Base-by-base conservation (phyloP, 2,113 vertebrate species). In the Atlantisia rogersi region DNA sequence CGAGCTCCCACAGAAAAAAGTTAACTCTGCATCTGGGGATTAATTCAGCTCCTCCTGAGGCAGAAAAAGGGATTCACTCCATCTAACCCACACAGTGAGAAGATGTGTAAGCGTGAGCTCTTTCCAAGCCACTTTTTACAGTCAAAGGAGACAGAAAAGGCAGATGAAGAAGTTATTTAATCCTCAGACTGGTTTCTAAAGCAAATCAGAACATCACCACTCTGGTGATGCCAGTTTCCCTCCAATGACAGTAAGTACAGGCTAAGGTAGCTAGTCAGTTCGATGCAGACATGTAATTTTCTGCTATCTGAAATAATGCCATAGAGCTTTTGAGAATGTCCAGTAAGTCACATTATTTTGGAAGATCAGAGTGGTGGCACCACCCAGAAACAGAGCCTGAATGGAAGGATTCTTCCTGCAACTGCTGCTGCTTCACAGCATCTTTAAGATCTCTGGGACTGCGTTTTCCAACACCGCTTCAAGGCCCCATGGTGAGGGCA, bases 91-190 rank as follows among this genome's bases (percentile, higher is more conserved):
- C 11, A 18, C 29, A 74, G 60, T 40, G 48, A 46, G 48, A 78
- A 63, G 18, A 18, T 18, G 31, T 2, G 5, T 4, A 78, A 65
- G 25, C 0, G 0, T 16, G 39, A 60, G 29, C 10, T 70, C 13
- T 58, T 74, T 62, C 44, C 44, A 75, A 74, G 52, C 5, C 26
- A 62, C 28, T 10, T 26, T 58, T 81, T 58, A 35, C 18, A 83
- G 35, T 42, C 32, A 56, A 73, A 77, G 22, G 32, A 58, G 37
- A 70, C 31, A 29, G 77, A 90, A 88, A 76, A 40, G 5, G 9
- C 10, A 50, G 25, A 12, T 32, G n/a, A 85, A 82, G 37, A 71
- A 32, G n/a, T 10, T 0, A 63, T 67, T 63, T 88, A 9, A 37
- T 63, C 26, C 67, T 62, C 13, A 79, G 44, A 40, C 6, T 35